These are phyloP conservation scores for Lophura nycthemera DNA, from an alignment of 2,113 vertebrate genomes.

Conservation along the genomic window DNA sequence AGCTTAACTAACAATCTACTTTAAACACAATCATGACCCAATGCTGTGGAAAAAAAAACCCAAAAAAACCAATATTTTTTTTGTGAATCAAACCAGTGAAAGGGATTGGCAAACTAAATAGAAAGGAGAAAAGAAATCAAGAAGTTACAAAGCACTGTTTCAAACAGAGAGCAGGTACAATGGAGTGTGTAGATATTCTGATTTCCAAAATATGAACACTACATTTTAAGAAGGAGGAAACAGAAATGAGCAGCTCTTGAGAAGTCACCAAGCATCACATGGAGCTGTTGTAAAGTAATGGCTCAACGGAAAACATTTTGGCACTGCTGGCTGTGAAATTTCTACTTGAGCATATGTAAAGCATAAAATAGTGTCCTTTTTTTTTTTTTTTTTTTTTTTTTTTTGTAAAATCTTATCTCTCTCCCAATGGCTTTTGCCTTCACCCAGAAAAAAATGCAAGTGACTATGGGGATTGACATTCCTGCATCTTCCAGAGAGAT, in stretches of 20 bases:
- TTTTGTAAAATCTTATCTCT: neutral
- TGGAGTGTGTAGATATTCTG: neutral
- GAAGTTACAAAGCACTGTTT: neutral
- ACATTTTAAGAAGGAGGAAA: neutral
- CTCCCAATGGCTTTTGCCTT: neutral
- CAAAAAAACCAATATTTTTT: neutral
- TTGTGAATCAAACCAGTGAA: neutral
- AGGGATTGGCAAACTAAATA: neutral
- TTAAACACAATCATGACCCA: neutral
- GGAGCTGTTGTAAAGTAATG: neutral
- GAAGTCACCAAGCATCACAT: neutral
- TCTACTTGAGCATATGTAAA: neutral
- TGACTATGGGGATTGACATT: neutral
- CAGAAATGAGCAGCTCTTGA: fast-evolving
- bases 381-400: no score
- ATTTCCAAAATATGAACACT: neutral
- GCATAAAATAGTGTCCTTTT: neutral
- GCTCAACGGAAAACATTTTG: neutral
- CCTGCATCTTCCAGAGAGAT: neutral
- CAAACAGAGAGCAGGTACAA: fast-evolving
- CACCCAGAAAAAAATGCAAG: neutral
- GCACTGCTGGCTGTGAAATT: neutral
- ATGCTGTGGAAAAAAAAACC: neutral
- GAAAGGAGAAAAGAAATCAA: neutral
- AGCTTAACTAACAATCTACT: neutral